Conservation (phyloP, 2,113 vertebrate species). For the Corapipo altera region DNA sequence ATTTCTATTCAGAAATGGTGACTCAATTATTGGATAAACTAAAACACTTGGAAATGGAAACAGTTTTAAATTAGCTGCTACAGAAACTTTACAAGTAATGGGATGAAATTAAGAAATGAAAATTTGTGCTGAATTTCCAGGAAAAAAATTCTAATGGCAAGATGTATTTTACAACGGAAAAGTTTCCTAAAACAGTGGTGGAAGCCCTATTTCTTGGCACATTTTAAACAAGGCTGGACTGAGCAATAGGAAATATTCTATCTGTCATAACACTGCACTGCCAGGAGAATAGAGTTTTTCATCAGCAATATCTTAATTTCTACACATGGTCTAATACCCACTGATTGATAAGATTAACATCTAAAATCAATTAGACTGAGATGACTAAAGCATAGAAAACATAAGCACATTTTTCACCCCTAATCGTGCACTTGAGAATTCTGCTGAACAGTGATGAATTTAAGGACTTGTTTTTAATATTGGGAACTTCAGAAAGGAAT, state of each 20-base stretch:
- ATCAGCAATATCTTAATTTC: neutral
- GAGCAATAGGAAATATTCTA: constrained; percentile 23
- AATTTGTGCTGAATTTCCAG: constrained; percentile 15
- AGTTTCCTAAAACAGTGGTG: neutral
- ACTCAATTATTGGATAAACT: neutral
- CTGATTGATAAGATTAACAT: neutral
- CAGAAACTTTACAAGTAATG: neutral
- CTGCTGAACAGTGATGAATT: neutral
- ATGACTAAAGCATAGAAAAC: neutral
- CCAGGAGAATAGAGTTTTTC: neutral
- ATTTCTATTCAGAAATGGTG: neutral
- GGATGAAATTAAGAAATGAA: constrained; percentile 50
- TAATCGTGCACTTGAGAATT: neutral
- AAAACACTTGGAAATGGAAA: constrained; percentile 7
- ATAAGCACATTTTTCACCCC: neutral
- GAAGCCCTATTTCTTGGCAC: constrained; percentile 13
- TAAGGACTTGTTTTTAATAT: neutral
- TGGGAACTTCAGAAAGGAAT: neutral
- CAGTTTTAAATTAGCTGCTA: neutral
- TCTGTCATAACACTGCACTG: neutral
- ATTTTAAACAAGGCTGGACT: neutral
- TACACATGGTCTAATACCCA: neutral
- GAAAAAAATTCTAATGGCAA: constrained; percentile 51
- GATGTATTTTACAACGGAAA: constrained; percentile 6
- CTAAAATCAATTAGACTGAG: neutral